Evolutionary conservation across 2,113 vertebrate species (phyloP).

Genomic region (Colius striatus): DNA sequence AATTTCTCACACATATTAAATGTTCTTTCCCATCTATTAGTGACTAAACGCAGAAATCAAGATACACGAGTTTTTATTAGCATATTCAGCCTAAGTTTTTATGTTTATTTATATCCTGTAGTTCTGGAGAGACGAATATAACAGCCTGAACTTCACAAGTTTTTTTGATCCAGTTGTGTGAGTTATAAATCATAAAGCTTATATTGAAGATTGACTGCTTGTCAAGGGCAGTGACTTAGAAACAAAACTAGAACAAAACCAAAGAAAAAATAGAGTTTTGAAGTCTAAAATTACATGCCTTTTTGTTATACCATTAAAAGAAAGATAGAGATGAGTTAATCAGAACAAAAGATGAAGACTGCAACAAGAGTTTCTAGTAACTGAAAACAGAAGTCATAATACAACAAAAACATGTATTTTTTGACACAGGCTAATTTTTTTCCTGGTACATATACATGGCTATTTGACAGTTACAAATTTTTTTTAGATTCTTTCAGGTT

Average conservation of each 20-base stretch:
- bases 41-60: constrained; percentile 50
- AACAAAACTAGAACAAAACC: constrained; percentile 19
- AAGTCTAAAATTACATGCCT: not conserved
- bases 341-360: not conserved
- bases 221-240: constrained; percentile 1
- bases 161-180: not conserved
- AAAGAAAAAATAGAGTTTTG: not conserved
- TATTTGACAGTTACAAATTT: not conserved
- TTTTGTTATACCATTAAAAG: not conserved
- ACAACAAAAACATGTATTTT: not conserved
- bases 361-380: not conserved
- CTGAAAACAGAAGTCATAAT: not conserved
- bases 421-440: not conserved
- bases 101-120: constrained; percentile 60
- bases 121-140: constrained; percentile 24
- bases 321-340: not conserved
- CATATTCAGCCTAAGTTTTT: constrained; percentile 16
- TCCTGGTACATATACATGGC: not conserved
- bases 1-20: constrained; percentile 67
- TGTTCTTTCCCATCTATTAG: constrained; percentile 9
- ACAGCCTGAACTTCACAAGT: constrained; percentile 13
- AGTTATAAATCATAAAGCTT: constrained; percentile 37
- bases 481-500: not conserved
- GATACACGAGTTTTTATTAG: constrained; percentile 44
- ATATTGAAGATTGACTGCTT: constrained; percentile 32